Base-by-base conservation (phyloP, 2,797 vertebrate species). In the Coluber constrictor region DNA sequence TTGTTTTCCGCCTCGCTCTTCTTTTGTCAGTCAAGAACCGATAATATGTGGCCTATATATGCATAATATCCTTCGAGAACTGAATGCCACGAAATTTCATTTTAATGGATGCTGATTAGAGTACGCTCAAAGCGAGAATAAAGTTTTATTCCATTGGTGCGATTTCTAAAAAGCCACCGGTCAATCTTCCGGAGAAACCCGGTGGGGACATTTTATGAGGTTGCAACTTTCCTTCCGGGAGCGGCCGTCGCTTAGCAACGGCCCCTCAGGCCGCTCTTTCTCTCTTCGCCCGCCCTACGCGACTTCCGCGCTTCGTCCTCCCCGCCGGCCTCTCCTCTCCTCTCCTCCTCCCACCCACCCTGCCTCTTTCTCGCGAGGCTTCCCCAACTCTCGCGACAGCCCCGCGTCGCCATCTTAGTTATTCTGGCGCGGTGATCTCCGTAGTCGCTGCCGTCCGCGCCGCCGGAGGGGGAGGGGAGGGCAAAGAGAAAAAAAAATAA, bases 361-460 rank as follows among this genome's bases (percentile, higher is more conserved):
- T 18, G 12, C 9, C 0, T 3, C 32, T 15, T 16, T 23, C 92
- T 96, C 96, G 95, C 96, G 97, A 96, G 94, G 56, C 70, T 94
- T 94, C 32, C 2, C 0, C 60, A 55, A n/a, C 15, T 55, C 55
- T 93, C 96, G 96, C 96, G 96, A 90, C 32, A 89, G 51, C 37
- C 37, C 61, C 4, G 20, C 56, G 95, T 95, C 97, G 97, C 97
- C 97, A 98, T 98, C 96, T 98, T 98, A 96, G 92, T 66, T 47
- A 93, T 91, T 87, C 93, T 20, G 79, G 4, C 90, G 16, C 11
- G 66, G 5, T 91, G 4, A 63, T 87, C 9, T 63, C 25, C 63
- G 90, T 29, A 61, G 59, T 63, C 88, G 96, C 18, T 86, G 56
- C 86, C 10, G 88, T 29, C 56, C 11, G 6, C 90, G 95, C 90